A percentile compares a stretch with the other conserved stretches of the same genome.
Conservation (phyloP, 1,140 invertebrate genomes). For the Philopotamus ludificatus region DNA sequence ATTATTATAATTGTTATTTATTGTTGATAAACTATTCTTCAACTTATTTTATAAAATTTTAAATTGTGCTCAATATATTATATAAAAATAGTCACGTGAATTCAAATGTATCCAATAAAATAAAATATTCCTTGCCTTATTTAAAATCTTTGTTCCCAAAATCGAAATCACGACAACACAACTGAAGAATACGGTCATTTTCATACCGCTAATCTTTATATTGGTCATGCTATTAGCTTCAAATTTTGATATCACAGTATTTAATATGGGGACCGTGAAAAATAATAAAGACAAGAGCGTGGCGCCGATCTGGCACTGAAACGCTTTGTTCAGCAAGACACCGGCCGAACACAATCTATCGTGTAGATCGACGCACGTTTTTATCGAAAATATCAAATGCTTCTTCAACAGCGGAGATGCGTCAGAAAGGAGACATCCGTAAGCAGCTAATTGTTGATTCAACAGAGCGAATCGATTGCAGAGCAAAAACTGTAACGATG, state of each 20-base stretch:
- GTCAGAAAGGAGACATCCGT: not conserved
- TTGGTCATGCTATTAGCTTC: no score
- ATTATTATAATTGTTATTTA: no score
- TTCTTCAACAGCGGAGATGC: conserved; percentile 1
- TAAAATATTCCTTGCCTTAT: conserved; percentile 1
- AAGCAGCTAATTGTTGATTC: conserved; percentile 11
- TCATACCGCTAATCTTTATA: no score
- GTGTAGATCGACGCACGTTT: not conserved
- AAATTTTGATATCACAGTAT: not conserved
- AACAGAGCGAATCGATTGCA: conserved; percentile 8
- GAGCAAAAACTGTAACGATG: not conserved
- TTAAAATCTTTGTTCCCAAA: conserved; percentile 9
- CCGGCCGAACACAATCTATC: not conserved
- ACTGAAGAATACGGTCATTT: no score
- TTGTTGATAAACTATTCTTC: no score
- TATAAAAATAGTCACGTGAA: no score
- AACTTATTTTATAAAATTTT: no score
- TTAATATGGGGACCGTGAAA: conserved; percentile 5
- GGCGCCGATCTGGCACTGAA: not conserved
- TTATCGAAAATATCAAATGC: conserved; percentile 2
- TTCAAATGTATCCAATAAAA: no score
- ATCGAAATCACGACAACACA: not conserved
- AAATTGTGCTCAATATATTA: no score
- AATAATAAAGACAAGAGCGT: conserved; percentile 1
- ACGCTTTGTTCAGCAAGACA: not conserved